Conservation (phyloP, 2,888 invertebrate species). For the Achlya flavicornis region DNA sequence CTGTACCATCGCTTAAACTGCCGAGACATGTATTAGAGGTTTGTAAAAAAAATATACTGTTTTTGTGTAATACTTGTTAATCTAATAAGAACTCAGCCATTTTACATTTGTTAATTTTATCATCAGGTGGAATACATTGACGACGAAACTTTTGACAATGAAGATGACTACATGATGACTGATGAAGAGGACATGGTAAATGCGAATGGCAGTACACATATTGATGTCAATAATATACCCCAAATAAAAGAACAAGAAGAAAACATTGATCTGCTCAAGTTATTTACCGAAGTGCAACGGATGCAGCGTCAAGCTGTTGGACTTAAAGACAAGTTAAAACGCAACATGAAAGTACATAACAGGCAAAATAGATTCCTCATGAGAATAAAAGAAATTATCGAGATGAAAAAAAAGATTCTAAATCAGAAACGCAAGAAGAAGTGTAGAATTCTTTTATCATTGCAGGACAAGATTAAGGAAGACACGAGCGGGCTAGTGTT, state of each 20-base stretch:
- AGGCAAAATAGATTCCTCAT: conserved; percentile 63
- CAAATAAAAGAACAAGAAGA: conserved; percentile 30
- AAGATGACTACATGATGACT: conserved; percentile 57
- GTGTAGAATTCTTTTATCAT: conserved; percentile 67
- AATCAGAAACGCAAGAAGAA: conserved; percentile 73
- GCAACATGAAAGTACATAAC: conserved; percentile 65
- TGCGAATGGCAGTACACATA: conserved; percentile 25
- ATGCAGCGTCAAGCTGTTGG: conserved; percentile 67
- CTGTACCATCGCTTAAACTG: conserved; percentile 73
- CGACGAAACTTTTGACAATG: conserved; percentile 71
- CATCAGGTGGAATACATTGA: conserved; percentile 77
- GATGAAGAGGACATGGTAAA: conserved; percentile 44
- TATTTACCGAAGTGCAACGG: conserved; percentile 73
- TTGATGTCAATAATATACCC: conserved; percentile 33
- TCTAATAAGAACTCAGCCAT: background rate
- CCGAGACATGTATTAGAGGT: conserved; percentile 78
- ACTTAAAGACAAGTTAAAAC: conserved; percentile 67
- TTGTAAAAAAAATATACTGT: conserved; percentile 13
- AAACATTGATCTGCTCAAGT: conserved; percentile 62
- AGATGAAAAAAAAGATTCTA: conserved; percentile 67
- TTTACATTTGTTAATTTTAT: conserved; percentile 17
- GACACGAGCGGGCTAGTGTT: conserved; percentile 71
- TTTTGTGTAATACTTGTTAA: background rate
- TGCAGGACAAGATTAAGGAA: conserved; percentile 76
- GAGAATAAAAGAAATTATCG: conserved; percentile 64